Conservation (phyloP, 2,113 vertebrate genomes). For the Corythaeola cristata region DNA sequence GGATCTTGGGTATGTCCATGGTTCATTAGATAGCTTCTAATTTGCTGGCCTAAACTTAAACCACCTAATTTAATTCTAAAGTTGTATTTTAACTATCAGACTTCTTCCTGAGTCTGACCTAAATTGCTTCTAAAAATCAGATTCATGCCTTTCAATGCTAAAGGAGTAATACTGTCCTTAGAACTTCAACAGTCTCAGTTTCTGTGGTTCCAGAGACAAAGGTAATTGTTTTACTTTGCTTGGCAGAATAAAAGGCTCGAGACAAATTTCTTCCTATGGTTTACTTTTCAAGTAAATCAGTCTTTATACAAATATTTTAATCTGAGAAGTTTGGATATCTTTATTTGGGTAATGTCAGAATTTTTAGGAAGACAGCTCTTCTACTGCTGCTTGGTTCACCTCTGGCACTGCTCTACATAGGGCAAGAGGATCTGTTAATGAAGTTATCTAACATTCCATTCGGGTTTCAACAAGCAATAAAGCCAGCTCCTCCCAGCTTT, state of each 20-base stretch:
- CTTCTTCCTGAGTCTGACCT: not conserved
- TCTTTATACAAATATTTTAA: not conserved
- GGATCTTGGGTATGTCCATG: not conserved
- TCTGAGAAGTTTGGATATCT: not conserved
- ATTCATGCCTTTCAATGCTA: fast-evolving
- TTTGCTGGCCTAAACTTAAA: not conserved
- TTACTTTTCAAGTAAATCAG: not conserved
- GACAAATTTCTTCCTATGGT: not conserved
- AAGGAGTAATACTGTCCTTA: not conserved
- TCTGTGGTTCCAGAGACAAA: not conserved
- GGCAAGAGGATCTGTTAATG: not conserved
- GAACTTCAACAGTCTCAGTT: not conserved
- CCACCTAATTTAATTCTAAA: not conserved
- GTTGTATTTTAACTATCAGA: not conserved
- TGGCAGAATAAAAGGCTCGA: not conserved
- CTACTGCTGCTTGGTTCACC: not conserved
- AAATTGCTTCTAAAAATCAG: not conserved
- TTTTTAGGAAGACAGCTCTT: not conserved
- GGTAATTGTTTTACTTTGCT: not conserved
- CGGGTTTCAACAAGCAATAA: conserved; percentile 7
- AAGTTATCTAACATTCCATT: conserved; percentile 16
- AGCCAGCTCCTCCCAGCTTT: not conserved
- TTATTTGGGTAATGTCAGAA: not conserved
- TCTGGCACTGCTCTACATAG: not conserved
- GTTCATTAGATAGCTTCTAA: not conserved